Evolutionary conservation across 2,797 vertebrate genomes (phyloP), one percentile per base, ranked within the genome.

Genomic region (Gymnothorax reevesii): DNA sequence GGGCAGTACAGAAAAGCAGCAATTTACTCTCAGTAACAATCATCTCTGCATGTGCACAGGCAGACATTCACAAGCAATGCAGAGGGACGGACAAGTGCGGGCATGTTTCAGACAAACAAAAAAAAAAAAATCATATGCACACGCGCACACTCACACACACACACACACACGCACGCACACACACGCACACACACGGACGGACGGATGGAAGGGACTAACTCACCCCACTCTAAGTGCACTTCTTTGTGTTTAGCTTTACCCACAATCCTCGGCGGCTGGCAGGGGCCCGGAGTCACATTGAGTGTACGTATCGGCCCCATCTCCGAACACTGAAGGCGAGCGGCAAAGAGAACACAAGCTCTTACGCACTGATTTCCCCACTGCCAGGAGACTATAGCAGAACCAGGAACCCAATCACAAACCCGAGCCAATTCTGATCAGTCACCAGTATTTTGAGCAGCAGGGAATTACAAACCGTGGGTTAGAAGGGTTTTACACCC

Each of bases 181-280:
- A 49, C 25, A 42, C 27, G 13, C 69, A 75, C 25, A 20, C 27
- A 77, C 33, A 77, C 73, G 49, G 33, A 77, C 27, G 7, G 12
- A 77, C 4, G 13, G 42, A 77, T 13, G 15, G 57, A 64, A n/a
- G 27, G 82, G 82, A 33, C 82, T 33, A 57, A 88, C 97, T 97
- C 93, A 99, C 99, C 97, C 99, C 99, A 99, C 77, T 98, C 96
- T 86, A 99, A 94, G 93, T 97, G 96, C 87, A 99, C 95, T 89
- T 99, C 98, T 95, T 97, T 97, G 96, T 99, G 98, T 95, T 97
- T 98, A 83, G 97, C 96, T 95, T 97, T 98, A 88, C 97, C 98
- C 93, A 97, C 89, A 84, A 98, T 94, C 89, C 97, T 93, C 0
- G 98, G 97, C 0, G 97, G 96, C 86, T 95, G 96, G 93, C 98